Conservation (phyloP, 2,797 vertebrate species). For the Dendrocincla tyrannina region DNA sequence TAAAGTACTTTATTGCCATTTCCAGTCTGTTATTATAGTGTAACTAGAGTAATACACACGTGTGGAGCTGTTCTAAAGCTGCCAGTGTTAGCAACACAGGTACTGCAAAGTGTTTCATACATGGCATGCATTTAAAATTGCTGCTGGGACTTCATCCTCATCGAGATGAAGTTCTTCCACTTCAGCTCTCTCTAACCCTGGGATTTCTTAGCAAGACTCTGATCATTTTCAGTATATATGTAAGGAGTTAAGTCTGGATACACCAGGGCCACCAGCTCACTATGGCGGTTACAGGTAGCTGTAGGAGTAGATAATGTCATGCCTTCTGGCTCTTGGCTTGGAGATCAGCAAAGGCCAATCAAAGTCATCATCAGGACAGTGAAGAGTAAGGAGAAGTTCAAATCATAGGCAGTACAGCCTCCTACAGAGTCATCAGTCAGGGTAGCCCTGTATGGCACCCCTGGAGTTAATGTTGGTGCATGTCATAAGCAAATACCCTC, state of each 20-base stretch:
- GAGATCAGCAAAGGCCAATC: neutral
- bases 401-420: neutral
- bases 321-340: neutral
- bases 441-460: neutral
- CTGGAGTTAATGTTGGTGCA: neutral
- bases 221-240: rapidly evolving
- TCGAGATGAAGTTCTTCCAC: neutral
- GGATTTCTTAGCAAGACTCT: neutral
- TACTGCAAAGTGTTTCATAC: neutral
- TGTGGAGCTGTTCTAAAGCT: neutral
- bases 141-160: neutral
- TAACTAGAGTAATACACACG: neutral
- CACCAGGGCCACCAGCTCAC: neutral
- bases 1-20: neutral
- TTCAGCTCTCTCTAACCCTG: neutral
- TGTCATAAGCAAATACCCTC: neutral
- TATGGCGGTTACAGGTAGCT: neutral
- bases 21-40: neutral
- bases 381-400: neutral
- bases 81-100: neutral
- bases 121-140: neutral
- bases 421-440: neutral
- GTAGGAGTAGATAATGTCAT: neutral
- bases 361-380: neutral
- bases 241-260: neutral